phyloP scores from a whole-genome alignment of 2,888 invertebrate genomes.

The Eremobia ochroleuca region DNA sequence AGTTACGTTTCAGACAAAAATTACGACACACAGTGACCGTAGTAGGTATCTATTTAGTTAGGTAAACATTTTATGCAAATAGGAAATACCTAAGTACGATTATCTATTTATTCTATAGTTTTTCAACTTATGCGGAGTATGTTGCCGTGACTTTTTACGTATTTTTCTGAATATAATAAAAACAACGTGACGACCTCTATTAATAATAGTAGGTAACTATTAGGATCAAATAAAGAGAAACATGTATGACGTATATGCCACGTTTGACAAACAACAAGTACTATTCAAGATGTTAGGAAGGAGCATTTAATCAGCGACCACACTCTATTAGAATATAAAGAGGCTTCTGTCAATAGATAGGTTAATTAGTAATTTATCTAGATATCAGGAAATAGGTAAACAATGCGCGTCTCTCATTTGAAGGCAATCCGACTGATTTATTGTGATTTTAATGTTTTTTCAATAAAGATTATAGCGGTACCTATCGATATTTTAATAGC shows the following conservation, averaged over 20 bases:
- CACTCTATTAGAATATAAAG: conserved; percentile 29
- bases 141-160: not conserved
- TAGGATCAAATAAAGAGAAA: conserved; percentile 12
- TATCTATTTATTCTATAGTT: not conserved
- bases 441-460: conserved; percentile 25
- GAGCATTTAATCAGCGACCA: conserved; percentile 19
- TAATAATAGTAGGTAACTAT: conserved; percentile 7
- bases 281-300: conserved; percentile 3
- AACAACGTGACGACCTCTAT: conserved; percentile 12
- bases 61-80: not conserved
- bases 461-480: not conserved
- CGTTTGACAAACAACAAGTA: conserved; percentile 33
- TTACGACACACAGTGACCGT: not conserved
- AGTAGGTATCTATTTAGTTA: not conserved
- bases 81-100: not conserved
- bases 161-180: not conserved
- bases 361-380: conserved; percentile 51
- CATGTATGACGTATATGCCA: conserved; percentile 7
- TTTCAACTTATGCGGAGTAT: not conserved
- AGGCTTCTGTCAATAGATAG: conserved; percentile 16
- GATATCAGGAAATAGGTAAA: conserved; percentile 46
- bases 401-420: conserved; percentile 20
- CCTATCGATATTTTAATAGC: not conserved
- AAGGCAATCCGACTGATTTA: conserved; percentile 42
- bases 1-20: not conserved